These are phyloP conservation scores for Amphipoea lucens DNA, from an alignment of 2,888 invertebrate species.

Conservation along the genomic window DNA sequence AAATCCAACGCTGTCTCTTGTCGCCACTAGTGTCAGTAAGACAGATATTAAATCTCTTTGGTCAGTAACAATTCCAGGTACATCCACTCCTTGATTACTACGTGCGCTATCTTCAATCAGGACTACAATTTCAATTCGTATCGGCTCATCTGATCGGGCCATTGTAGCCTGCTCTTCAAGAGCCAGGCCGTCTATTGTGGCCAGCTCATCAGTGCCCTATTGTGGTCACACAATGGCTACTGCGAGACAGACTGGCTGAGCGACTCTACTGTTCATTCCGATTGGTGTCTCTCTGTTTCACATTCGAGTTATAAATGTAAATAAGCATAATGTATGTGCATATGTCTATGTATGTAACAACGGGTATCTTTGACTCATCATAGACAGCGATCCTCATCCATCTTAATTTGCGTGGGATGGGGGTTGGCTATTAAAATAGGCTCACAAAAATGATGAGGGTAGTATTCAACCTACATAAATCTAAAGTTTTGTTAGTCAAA, in stretches of 20 bases:
- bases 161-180: slow-evolving; percentile 20
- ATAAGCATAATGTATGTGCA: neutral
- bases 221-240: slow-evolving; percentile 33
- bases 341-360: neutral
- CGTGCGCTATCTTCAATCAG: slow-evolving; percentile 47
- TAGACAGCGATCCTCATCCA: slow-evolving; percentile 22
- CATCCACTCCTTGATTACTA: neutral
- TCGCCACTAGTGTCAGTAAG: neutral
- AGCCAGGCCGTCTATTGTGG: slow-evolving; percentile 24
- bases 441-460: slow-evolving; percentile 1
- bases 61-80: neutral
- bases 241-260: neutral
- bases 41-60: no score
- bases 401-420: slow-evolving; percentile 8
- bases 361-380: neutral
- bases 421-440: neutral
- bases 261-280: neutral
- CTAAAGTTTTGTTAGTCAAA: neutral
- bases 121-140: slow-evolving; percentile 23
- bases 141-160: slow-evolving; percentile 27
- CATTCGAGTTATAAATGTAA: no score
- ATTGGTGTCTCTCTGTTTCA: slow-evolving; percentile 7
- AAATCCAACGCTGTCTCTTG: neutral
- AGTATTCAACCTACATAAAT: neutral
- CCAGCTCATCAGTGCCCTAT: slow-evolving; percentile 34